Conservation (phyloP, 2,797 vertebrate species). For the Rhabdophis nuchalis region DNA sequence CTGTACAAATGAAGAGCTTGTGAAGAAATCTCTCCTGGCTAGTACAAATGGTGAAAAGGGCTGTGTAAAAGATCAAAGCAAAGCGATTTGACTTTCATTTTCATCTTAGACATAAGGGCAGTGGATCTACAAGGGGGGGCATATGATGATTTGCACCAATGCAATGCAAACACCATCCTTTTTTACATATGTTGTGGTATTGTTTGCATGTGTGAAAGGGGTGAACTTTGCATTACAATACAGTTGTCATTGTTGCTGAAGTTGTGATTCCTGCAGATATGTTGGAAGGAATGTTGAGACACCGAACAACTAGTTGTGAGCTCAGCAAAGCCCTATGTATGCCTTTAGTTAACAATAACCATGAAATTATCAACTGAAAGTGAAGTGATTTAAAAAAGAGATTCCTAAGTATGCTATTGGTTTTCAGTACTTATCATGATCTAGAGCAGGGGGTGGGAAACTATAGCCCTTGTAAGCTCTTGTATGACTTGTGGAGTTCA, state of each 20-base stretch:
- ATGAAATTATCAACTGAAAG: background rate
- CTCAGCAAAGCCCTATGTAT: background rate
- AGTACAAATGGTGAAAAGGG: background rate
- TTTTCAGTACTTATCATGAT: background rate
- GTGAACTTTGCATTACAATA: background rate
- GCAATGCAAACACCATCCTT: background rate
- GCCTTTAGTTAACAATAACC: background rate
- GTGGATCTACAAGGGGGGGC: background rate
- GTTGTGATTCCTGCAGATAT: background rate
- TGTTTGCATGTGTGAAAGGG: background rate
- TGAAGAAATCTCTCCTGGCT: background rate
- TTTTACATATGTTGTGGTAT: background rate
- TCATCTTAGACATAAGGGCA: background rate
- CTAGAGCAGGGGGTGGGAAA: background rate
- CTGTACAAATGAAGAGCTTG: background rate
- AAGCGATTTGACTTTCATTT: background rate
- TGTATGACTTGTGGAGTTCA: background rate
- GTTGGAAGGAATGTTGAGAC: background rate
- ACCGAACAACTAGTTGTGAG: background rate
- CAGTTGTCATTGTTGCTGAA: background rate
- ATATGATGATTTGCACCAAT: background rate
- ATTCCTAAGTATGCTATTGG: background rate
- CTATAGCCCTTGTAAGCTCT: background rate
- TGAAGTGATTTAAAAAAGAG: background rate
- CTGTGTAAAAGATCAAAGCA: background rate